These are phyloP conservation scores for Lithobates sylvaticus DNA, from an alignment of 2,797 vertebrate genomes.

Conservation along the genomic window DNA sequence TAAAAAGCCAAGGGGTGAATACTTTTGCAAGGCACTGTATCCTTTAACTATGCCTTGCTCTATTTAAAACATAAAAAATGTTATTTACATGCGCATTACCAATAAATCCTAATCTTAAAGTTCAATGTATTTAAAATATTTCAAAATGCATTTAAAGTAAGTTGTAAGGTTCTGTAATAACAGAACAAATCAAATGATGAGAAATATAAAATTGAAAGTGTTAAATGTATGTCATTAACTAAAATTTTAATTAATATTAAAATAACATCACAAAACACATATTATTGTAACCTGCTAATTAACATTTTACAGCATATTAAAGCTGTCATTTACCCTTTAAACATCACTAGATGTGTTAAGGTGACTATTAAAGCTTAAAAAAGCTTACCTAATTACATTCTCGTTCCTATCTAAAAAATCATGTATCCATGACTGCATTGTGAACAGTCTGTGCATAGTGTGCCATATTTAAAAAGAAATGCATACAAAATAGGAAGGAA, in stretches of 20 bases:
- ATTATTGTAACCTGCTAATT: not conserved
- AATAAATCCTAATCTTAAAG: no score
- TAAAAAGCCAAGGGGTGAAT: no score
- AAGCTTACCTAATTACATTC: not conserved
- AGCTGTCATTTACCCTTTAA: not conserved
- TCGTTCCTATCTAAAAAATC: not conserved
- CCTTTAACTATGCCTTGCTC: no score
- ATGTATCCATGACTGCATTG: not conserved
- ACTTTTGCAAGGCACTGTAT: no score
- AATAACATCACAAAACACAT: not conserved
- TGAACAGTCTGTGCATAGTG: not conserved
- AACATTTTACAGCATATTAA: constrained; percentile 7
- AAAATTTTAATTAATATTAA: not conserved
- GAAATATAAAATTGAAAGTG: not conserved
- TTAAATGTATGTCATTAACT: not conserved
- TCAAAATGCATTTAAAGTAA: not conserved
- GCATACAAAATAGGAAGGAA: not conserved
- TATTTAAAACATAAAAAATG: no score
- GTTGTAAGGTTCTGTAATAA: not conserved
- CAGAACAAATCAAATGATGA: not conserved
- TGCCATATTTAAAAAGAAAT: not conserved
- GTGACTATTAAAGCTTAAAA: not conserved
- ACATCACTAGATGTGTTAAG: not conserved
- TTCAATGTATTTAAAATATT: not conserved
- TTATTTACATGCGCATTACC: no score